Evolutionary conservation across 30 jellyfish, hydroid and myxozoan genomes (phyloP).

Genomic region (Rhopilema esculentum): DNA sequence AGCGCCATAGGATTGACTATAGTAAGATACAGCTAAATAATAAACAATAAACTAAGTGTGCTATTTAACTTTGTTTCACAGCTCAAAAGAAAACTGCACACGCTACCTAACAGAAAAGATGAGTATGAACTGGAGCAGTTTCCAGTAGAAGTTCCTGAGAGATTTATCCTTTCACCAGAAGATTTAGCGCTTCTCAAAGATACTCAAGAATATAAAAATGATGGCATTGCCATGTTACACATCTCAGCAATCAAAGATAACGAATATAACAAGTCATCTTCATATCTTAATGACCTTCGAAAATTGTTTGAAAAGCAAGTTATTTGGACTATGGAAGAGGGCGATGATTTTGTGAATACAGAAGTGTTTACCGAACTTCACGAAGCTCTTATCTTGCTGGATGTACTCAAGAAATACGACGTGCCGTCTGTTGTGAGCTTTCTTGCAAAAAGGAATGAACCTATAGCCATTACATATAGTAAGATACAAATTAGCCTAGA

Average conservation of each 20-base stretch:
- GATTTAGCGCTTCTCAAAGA: constrained; percentile 60
- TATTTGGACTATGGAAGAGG: constrained; percentile 98
- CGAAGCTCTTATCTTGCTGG: constrained; percentile 93
- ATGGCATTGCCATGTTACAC: constrained; percentile 85
- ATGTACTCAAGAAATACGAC: constrained; percentile 86
- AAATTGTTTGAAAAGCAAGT: constrained; percentile 88
- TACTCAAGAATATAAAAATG: constrained; percentile 65
- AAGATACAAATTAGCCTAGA: constrained; percentile 93
- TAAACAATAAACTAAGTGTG: neutral
- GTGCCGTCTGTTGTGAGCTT: constrained; percentile 97
- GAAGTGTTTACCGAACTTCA: constrained; percentile 83
- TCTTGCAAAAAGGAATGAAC: constrained; percentile 94
- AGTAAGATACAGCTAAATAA: neutral
- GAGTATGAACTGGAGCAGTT: constrained; percentile 90
- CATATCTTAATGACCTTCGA: constrained; percentile 57
- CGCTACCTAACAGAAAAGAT: constrained; percentile 55
- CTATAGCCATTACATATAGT: constrained; percentile 94
- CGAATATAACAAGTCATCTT: constrained; percentile 17
- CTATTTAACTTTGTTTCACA: neutral
- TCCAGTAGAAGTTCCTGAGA: constrained; percentile 48
- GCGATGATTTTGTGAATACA: constrained; percentile 95
- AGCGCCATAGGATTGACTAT: no score
- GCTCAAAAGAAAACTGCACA: constrained; percentile 83
- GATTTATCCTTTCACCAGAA: constrained; percentile 55
- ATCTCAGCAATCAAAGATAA: constrained; percentile 62